Percentiles rank a stretch among this genome's conserved stretches.
phyloP scores from a whole-genome alignment of 2,797 vertebrate species.

The Anguilla obscura region DNA sequence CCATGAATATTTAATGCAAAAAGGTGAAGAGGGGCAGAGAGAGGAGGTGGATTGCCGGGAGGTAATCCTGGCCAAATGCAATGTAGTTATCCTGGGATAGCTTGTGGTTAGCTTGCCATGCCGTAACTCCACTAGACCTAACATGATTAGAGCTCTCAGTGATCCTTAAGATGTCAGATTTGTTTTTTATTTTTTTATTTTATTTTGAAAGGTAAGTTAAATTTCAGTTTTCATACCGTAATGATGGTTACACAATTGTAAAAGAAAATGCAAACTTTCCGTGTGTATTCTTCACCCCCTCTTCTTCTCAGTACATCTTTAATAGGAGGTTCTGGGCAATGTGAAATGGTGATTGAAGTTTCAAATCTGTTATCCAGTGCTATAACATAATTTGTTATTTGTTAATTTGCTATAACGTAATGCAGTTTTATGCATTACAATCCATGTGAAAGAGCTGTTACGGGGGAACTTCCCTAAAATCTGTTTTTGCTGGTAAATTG shows the following conservation, averaged over 20 bases:
- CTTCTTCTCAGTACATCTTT: background rate
- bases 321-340: background rate
- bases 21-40: constrained; percentile 66
- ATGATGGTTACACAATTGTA: background rate
- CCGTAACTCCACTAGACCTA: background rate
- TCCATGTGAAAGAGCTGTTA: background rate
- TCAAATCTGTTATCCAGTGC: background rate
- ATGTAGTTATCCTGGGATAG: background rate
- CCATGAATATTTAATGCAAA: constrained; percentile 72
- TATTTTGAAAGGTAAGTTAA: background rate
- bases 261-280: background rate
- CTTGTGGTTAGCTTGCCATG: background rate
- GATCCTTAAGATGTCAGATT: background rate
- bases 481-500: no score
- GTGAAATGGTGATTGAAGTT: background rate
- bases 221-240: background rate
- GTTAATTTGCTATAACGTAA: no score
- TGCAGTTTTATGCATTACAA: background rate
- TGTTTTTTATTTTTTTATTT: background rate
- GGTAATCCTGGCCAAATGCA: constrained; percentile 62
- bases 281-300: background rate
- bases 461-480: background rate
- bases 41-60: constrained; percentile 66
- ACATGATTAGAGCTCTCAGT: background rate
- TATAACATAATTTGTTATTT: background rate